Evolutionary conservation across 2,797 vertebrate species (phyloP).

Genomic region (Acrocephalus scirpaceus): DNA sequence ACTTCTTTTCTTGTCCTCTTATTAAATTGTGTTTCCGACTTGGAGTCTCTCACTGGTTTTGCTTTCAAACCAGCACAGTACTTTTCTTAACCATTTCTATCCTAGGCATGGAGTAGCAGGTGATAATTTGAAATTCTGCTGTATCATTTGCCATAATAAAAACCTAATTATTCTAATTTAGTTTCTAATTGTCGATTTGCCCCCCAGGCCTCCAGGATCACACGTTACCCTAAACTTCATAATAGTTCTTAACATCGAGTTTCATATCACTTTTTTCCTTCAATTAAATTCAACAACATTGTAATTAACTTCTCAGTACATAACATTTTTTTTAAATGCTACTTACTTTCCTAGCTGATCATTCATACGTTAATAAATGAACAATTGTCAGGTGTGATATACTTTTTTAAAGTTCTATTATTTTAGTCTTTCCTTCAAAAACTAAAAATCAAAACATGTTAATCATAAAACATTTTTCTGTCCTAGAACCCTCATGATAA

Average conservation of each 20-base stretch:
- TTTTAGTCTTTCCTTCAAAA: background rate
- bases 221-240: background rate
- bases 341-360: background rate
- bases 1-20: too few species aligned
- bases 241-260: background rate
- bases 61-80: too few species aligned
- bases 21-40: too few species aligned
- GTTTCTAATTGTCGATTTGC: background rate
- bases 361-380: background rate
- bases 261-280: background rate
- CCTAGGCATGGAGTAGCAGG: background rate
- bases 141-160: background rate
- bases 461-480: background rate
- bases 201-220: background rate
- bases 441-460: background rate
- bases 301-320: background rate
- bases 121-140: background rate
- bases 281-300: background rate
- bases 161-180: background rate
- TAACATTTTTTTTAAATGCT: background rate
- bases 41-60: too few species aligned
- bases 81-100: background rate
- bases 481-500: background rate
- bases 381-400: background rate
- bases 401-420: background rate